A percentile compares a stretch with the other conserved stretches of the same genome.
phyloP scores from a whole-genome alignment of 2,888 invertebrate species.

The Synanthedon andrenaeformis region DNA sequence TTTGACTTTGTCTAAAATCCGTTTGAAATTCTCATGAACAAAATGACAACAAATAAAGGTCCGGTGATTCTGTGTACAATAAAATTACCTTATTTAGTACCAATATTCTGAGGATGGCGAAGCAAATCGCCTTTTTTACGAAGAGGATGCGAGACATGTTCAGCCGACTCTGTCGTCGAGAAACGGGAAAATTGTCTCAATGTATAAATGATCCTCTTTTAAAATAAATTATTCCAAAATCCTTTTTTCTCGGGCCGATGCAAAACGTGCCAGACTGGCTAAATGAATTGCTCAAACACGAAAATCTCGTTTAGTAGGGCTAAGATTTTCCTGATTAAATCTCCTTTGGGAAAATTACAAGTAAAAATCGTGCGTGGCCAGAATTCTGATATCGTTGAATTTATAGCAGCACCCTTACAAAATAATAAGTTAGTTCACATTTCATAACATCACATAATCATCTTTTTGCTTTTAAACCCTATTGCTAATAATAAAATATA shows the following conservation, averaged over 20 bases:
- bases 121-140: background rate
- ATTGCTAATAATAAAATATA: too few relatives aligned
- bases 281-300: slow-evolving; percentile 7
- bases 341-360: background rate
- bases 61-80: background rate
- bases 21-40: too few relatives aligned
- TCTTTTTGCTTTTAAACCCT: too few relatives aligned
- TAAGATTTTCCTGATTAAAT: slow-evolving; percentile 5
- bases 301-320: slow-evolving; percentile 3
- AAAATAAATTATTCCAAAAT: slow-evolving; percentile 3
- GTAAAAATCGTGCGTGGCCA: background rate
- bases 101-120: background rate
- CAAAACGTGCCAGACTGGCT: slow-evolving; percentile 7
- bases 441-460: too few relatives aligned
- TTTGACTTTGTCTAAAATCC: too few relatives aligned
- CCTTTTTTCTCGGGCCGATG: slow-evolving; percentile 3
- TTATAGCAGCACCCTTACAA: too few relatives aligned
- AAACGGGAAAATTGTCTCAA: slow-evolving; percentile 1
- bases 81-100: background rate
- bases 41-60: too few relatives aligned
- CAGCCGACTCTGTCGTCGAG: background rate
- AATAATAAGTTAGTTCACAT: too few relatives aligned
- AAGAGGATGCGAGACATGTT: background rate
- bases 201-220: slow-evolving; percentile 5
- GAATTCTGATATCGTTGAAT: background rate